Evolutionary conservation across 1,140 invertebrate genomes (phyloP).

Genomic region (Papilio xuthus): DNA sequence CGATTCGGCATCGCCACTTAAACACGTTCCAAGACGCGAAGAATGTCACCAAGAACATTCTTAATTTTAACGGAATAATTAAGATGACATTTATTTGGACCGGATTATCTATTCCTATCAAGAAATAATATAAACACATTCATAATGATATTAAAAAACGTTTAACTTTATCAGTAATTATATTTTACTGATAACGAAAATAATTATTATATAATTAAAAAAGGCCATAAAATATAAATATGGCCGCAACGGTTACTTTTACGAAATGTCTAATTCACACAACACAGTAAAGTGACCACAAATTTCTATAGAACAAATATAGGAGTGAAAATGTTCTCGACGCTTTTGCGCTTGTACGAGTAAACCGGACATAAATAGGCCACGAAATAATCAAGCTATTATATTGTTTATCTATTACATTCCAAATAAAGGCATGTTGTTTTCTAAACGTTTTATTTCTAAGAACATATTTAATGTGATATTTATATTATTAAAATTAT

Average conservation of each 20-base stretch:
- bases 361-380: not conserved
- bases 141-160: too few species aligned
- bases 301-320: not conserved
- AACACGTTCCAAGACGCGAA: constrained; percentile 24
- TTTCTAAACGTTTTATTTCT: not conserved
- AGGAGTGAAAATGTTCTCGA: not conserved
- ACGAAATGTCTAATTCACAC: not conserved
- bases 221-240: not conserved
- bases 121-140: too few species aligned
- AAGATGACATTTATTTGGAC: not conserved
- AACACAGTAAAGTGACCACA: not conserved
- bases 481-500: not conserved
- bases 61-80: constrained; percentile 29
- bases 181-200: too few species aligned
- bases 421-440: not conserved
- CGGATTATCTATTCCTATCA: not conserved
- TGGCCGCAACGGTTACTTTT: not conserved
- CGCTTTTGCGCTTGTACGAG: not conserved
- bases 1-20: constrained; percentile 23
- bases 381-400: constrained; percentile 22
- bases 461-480: not conserved
- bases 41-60: not conserved
- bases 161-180: too few species aligned
- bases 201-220: too few species aligned
- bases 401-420: constrained; percentile 6